These are phyloP conservation scores for Dendrocincla fuliginosa DNA, from an alignment of 2,797 vertebrate genomes.

Conservation along the genomic window DNA sequence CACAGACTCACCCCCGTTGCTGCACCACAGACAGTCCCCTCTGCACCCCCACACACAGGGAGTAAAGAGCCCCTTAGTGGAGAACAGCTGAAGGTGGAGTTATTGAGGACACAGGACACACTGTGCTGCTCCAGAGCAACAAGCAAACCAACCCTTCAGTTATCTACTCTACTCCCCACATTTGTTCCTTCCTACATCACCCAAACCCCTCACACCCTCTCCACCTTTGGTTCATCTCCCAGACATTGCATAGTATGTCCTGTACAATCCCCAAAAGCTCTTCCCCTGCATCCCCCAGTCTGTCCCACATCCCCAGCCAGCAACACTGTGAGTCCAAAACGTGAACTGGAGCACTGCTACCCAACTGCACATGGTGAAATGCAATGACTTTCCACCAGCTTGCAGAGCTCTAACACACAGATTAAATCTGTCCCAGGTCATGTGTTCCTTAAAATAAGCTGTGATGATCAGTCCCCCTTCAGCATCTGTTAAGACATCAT, in stretches of 20 bases:
- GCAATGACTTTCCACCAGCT: background rate
- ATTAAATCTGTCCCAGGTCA: background rate
- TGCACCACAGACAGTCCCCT: background rate
- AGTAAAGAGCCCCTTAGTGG: background rate
- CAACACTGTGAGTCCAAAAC: background rate
- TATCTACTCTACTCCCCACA: background rate
- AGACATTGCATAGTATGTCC: background rate
- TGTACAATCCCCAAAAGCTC: background rate
- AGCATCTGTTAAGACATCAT: background rate
- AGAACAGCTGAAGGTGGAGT: background rate
- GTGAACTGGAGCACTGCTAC: background rate
- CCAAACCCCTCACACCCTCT: background rate
- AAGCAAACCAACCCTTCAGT: background rate
- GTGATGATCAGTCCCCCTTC: background rate
- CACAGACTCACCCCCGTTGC: background rate
- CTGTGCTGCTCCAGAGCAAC: background rate
- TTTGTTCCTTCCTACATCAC: background rate
- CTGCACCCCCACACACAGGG: rapidly evolving
- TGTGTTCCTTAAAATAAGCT: slow-evolving; percentile 15
- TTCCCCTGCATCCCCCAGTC: background rate
- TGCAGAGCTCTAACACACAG: background rate
- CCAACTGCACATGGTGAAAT: rapidly evolving
- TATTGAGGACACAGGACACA: background rate
- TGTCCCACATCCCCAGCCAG: rapidly evolving
- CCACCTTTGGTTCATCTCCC: background rate